These are phyloP conservation scores for Aphelinus atriplicis DNA, from an alignment of 1,140 invertebrate species.

Conservation along the genomic window DNA sequence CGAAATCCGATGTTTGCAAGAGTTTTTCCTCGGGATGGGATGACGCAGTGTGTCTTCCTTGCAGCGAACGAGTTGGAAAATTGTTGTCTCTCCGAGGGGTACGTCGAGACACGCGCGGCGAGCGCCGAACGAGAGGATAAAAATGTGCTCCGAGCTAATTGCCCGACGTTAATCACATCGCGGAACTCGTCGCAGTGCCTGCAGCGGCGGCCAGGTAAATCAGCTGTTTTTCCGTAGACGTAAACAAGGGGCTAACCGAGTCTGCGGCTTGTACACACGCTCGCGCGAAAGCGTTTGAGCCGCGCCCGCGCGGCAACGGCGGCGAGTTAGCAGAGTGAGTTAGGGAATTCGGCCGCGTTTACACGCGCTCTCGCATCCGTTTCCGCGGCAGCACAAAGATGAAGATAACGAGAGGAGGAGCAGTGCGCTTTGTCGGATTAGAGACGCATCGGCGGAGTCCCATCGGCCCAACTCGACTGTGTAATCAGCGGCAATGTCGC, in stretches of 20 bases:
- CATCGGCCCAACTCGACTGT: slow-evolving; percentile 22
- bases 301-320: too few relatives aligned
- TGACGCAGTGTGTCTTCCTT: too few relatives aligned
- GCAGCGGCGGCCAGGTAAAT: too few relatives aligned
- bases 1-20: too few relatives aligned
- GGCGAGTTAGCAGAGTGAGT: slow-evolving; percentile 34
- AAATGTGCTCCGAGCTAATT: too few relatives aligned
- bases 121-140: too few relatives aligned
- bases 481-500: slow-evolving; percentile 29
- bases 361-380: slow-evolving; percentile 7
- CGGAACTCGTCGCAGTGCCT: too few relatives aligned
- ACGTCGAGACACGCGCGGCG: too few relatives aligned
- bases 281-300: background rate
- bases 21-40: too few relatives aligned
- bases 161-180: too few relatives aligned
- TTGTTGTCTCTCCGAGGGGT: too few relatives aligned
- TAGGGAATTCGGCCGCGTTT: slow-evolving; percentile 33
- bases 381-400: slow-evolving; percentile 23
- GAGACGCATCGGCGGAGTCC: slow-evolving; percentile 36
- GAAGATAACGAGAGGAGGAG: slow-evolving; percentile 31
- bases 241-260: background rate
- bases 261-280: background rate
- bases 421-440: slow-evolving; percentile 47
- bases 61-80: too few relatives aligned
- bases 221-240: background rate